Conservation (phyloP, 2,113 vertebrate species). For the Alectura lathami region DNA sequence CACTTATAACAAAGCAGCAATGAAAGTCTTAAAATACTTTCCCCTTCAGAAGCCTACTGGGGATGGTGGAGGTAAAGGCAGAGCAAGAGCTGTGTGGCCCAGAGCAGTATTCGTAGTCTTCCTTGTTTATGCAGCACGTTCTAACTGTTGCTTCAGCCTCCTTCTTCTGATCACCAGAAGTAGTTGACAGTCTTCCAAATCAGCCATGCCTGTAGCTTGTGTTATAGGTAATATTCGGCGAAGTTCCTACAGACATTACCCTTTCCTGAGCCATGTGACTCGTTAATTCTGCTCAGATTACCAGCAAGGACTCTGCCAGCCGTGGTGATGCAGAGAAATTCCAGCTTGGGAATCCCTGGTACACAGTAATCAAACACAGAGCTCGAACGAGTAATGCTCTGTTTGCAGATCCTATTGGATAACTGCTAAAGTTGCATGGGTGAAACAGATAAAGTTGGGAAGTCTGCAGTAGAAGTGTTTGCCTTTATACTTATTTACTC, state of each 20-base stretch:
- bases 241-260: neutral
- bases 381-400: neutral
- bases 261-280: neutral
- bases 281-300: neutral
- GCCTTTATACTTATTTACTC: constrained; percentile 59
- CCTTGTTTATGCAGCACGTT: neutral
- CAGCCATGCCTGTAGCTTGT: neutral
- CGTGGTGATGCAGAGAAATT: neutral
- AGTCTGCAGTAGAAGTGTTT: constrained; percentile 18
- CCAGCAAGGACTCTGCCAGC: neutral
- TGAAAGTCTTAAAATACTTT: neutral
- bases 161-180: neutral
- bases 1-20: neutral
- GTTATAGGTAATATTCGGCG: neutral
- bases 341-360: neutral
- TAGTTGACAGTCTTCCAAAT: neutral
- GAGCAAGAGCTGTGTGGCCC: neutral
- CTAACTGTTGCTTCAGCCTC: neutral
- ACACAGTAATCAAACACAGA: neutral
- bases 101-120: neutral
- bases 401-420: constrained; percentile 30
- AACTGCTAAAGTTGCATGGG: constrained; percentile 29
- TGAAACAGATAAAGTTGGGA: constrained; percentile 36
- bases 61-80: neutral
- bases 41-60: neutral